Conservation (phyloP, 2,797 vertebrate species). For the Naso thynnoides region DNA sequence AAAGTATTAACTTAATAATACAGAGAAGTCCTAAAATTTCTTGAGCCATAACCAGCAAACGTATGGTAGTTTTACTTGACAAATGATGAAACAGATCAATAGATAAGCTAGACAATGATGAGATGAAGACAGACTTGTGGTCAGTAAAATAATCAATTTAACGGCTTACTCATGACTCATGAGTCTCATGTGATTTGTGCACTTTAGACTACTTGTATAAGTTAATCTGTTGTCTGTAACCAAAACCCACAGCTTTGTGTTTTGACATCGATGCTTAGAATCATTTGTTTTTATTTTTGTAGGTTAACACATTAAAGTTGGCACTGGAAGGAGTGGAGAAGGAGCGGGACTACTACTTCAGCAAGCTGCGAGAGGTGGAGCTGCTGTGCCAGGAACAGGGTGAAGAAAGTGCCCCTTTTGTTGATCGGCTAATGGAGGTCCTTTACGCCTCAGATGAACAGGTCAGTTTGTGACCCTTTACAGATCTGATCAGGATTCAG, state of each 20-base stretch:
- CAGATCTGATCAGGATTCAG: slow-evolving; percentile 7
- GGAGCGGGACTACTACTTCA: slow-evolving; percentile 99
- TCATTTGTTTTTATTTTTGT: slow-evolving; percentile 19
- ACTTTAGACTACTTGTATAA: not conserved
- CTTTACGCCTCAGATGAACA: slow-evolving; percentile 96
- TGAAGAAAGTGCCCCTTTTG: slow-evolving; percentile 92
- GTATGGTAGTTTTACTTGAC: not conserved
- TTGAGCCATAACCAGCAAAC: not conserved
- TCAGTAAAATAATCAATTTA: slow-evolving; percentile 15
- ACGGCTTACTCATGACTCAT: not conserved
- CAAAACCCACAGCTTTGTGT: slow-evolving; percentile 1
- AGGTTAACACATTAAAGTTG: slow-evolving; percentile 97
- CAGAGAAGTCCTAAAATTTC: not conserved
- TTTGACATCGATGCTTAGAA: not conserved
- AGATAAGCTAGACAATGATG: not conserved
- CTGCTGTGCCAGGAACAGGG: slow-evolving; percentile 96
- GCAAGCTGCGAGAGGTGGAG: slow-evolving; percentile 98
- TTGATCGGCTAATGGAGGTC: slow-evolving; percentile 96
- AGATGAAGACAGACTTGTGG: not conserved
- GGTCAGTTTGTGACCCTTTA: slow-evolving; percentile 77
- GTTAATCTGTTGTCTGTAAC: not conserved
- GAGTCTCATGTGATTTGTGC: not conserved
- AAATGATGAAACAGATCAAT: slow-evolving; percentile 16
- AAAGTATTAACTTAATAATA: slow-evolving; percentile 2
- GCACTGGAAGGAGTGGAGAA: slow-evolving; percentile 98